phyloP scores from a whole-genome alignment of 2,113 vertebrate species.

The Eretmochelys imbricata region DNA sequence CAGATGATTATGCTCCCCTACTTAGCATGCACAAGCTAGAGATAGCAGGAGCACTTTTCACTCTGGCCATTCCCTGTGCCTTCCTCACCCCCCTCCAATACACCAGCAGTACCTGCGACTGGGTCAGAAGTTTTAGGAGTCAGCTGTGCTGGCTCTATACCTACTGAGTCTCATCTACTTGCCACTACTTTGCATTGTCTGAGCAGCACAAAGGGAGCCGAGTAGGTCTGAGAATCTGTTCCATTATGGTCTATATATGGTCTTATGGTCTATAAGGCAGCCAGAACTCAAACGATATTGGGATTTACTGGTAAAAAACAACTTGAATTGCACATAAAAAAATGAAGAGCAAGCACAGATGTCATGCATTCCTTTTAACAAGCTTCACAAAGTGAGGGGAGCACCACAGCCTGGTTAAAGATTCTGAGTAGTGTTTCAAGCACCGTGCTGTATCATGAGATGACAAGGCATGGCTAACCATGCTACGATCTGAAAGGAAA shows the following conservation, averaged over 20 bases:
- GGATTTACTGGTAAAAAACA: background rate
- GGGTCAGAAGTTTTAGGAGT: background rate
- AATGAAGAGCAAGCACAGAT: background rate
- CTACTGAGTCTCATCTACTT: background rate
- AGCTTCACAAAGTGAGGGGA: background rate
- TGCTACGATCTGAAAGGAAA: background rate
- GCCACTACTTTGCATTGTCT: background rate
- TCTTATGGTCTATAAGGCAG: background rate
- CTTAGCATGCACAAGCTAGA: background rate
- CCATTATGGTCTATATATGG: too few relatives aligned
- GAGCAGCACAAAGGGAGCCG: background rate
- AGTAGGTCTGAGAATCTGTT: background rate
- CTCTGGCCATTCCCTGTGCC: background rate
- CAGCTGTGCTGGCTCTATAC: background rate
- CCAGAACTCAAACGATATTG: background rate
- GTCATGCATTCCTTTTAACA: background rate
- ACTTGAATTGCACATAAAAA: background rate
- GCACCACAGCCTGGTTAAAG: background rate
- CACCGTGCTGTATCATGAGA: background rate
- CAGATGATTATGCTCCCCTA: background rate
- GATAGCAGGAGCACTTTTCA: background rate
- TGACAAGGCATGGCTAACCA: background rate
- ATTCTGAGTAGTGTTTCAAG: background rate
- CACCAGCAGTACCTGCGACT: background rate
- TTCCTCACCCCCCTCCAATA: background rate